Percentiles rank a stretch among this genome's conserved stretches.
phyloP scores from a whole-genome alignment of 2,888 invertebrate genomes.

The Platycheirus rosarum region DNA sequence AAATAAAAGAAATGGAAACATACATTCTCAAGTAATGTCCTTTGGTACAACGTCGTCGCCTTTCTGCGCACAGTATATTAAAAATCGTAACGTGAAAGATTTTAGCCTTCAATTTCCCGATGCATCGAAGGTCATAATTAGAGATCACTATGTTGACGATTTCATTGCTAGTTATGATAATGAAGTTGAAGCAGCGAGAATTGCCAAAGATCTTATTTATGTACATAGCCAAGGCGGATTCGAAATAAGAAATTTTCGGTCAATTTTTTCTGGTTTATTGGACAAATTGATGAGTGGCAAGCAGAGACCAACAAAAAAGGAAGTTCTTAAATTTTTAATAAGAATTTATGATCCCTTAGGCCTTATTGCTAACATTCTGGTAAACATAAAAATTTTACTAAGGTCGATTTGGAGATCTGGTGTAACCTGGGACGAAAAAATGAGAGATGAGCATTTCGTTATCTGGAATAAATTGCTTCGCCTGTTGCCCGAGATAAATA shows the following conservation, averaged over 20 bases:
- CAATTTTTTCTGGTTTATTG: slow-evolving; percentile 1
- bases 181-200: slow-evolving; percentile 12
- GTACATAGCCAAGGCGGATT: slow-evolving; percentile 17
- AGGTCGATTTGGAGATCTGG: slow-evolving; percentile 47
- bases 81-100: slow-evolving; percentile 20
- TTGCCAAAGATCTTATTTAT: slow-evolving; percentile 19
- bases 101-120: slow-evolving; percentile 27
- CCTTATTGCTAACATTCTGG: slow-evolving; percentile 26
- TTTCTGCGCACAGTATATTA: slow-evolving; percentile 17
- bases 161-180: slow-evolving; percentile 19
- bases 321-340: slow-evolving; percentile 74
- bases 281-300: slow-evolving; percentile 30
- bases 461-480: slow-evolving; percentile 28
- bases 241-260: slow-evolving; percentile 24
- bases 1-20: slow-evolving; percentile 6
- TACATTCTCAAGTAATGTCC: slow-evolving; percentile 38
- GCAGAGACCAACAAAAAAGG: slow-evolving; percentile 72
- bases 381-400: slow-evolving; percentile 46
- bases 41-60: slow-evolving; percentile 26
- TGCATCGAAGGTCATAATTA: slow-evolving; percentile 5
- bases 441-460: slow-evolving; percentile 16
- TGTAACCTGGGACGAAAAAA: slow-evolving; percentile 30
- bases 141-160: slow-evolving; percentile 24
- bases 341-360: slow-evolving; percentile 75
- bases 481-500: slow-evolving; percentile 6